These are phyloP conservation scores for Siniperca chuatsi DNA, from an alignment of 2,113 vertebrate species.

Conservation along the genomic window DNA sequence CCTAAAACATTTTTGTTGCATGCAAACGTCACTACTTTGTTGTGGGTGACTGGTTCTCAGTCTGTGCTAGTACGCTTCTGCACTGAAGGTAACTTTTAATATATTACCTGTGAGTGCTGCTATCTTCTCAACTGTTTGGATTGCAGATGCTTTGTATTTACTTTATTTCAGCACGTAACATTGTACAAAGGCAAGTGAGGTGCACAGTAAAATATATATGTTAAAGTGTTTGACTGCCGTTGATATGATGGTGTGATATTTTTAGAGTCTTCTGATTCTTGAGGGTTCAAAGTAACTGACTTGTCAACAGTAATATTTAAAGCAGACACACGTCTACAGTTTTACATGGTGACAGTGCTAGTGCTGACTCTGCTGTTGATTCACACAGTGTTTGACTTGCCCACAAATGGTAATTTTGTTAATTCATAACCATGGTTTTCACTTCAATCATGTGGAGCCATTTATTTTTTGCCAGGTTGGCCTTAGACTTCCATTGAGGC, in stretches of 20 bases:
- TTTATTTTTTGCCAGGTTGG: constrained; percentile 59
- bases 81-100: background rate
- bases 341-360: constrained; percentile 32
- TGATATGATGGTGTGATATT: background rate
- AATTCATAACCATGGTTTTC: constrained; percentile 50
- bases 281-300: constrained; percentile 15
- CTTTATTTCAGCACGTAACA: background rate
- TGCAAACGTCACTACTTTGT: background rate
- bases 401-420: constrained; percentile 44
- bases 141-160: background rate
- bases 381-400: constrained; percentile 33
- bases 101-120: background rate
- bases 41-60: background rate
- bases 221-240: background rate
- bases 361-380: constrained; percentile 56
- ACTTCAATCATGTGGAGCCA: constrained; percentile 39
- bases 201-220: background rate
- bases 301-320: constrained; percentile 47
- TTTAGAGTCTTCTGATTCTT: constrained; percentile 9
- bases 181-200: background rate
- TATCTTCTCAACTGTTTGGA: constrained; percentile 6
- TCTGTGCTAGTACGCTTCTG: background rate
- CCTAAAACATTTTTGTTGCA: background rate
- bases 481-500: constrained; percentile 45
- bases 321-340: constrained; percentile 22